Evolutionary conservation across 2,113 vertebrate species (phyloP).

Genomic region (Megaleporinus macrocephalus): DNA sequence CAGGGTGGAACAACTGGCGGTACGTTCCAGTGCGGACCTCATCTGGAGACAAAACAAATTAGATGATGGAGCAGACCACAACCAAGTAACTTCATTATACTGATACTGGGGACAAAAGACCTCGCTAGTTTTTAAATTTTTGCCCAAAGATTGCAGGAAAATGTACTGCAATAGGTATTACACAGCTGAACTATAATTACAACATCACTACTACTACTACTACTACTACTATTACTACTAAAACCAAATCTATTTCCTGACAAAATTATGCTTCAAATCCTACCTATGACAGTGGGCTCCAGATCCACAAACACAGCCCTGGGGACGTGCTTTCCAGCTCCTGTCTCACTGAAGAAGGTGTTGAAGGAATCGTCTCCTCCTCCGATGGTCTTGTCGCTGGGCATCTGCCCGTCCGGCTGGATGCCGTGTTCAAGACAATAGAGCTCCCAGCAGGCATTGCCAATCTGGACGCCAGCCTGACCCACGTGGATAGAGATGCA

Average conservation of each 20-base stretch:
- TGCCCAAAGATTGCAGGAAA: no score
- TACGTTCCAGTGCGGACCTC: slow-evolving; percentile 83
- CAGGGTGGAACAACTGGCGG: slow-evolving; percentile 69
- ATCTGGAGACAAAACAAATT: slow-evolving; percentile 62
- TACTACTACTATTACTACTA: no score
- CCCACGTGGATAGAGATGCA: slow-evolving; percentile 77
- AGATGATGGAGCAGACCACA: background rate
- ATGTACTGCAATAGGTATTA: no score
- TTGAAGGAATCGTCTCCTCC: slow-evolving; percentile 76
- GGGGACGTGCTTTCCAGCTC: slow-evolving; percentile 77
- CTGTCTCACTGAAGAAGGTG: slow-evolving; percentile 78
- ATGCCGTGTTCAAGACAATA: slow-evolving; percentile 76
- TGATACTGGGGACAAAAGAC: no score
- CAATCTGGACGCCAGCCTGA: slow-evolving; percentile 78
- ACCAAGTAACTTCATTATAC: background rate
- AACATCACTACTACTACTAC: no score
- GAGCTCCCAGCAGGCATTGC: slow-evolving; percentile 78
- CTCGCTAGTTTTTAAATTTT: no score
- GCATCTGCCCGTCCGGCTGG: slow-evolving; percentile 78
- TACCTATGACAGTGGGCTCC: slow-evolving; percentile 78
- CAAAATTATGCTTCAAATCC: background rate
- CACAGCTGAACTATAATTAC: no score
- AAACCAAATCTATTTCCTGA: no score
- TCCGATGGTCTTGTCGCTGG: slow-evolving; percentile 75
- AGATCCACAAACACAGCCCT: slow-evolving; percentile 79